Conservation (phyloP, 2,113 vertebrate species). For the Cottus gobio region DNA sequence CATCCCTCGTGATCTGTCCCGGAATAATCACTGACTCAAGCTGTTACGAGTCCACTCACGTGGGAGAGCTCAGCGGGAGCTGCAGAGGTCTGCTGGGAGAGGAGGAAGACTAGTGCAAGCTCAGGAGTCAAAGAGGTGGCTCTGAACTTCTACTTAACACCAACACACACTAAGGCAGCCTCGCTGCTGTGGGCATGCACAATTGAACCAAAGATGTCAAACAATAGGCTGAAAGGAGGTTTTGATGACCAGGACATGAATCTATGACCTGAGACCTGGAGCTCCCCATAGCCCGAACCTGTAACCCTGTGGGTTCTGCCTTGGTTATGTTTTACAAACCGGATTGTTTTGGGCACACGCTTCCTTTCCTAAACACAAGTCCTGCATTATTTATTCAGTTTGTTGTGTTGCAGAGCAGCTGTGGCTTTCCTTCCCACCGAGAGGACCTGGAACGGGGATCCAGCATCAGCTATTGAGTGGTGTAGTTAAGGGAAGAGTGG, state of each 20-base stretch:
- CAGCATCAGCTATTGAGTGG: no score
- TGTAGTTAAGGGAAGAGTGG: no score
- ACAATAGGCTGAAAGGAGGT: neutral
- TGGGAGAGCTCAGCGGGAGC: neutral
- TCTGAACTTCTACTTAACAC: conserved; percentile 1
- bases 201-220: neutral
- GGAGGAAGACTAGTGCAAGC: neutral
- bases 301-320: neutral
- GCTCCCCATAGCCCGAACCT: neutral
- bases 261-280: neutral
- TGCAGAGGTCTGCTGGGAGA: neutral
- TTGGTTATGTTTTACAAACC: neutral
- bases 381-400: neutral
- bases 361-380: neutral
- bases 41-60: neutral
- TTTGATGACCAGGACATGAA: neutral
- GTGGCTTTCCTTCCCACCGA: neutral
- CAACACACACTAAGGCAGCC: neutral
- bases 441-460: neutral
- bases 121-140: neutral
- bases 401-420: neutral
- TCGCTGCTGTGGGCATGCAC: neutral
- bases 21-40: neutral
- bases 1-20: conserved; percentile 20
- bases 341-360: neutral